Evolutionary conservation across 1,140 invertebrate genomes (phyloP).

Genomic region (Sitobion miscanthi): DNA sequence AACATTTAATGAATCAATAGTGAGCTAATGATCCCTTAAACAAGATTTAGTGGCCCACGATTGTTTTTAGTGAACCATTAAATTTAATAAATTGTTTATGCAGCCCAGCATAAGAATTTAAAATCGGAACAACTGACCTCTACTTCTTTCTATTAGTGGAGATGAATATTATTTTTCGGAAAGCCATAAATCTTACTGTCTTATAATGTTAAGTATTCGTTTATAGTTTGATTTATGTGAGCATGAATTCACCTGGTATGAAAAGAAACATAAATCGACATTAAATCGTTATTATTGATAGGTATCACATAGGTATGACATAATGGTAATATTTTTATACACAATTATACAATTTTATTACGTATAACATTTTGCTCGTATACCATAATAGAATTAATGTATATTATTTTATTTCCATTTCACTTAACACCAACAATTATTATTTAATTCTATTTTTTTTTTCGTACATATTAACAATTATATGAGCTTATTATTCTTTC

Average conservation of each 20-base stretch:
- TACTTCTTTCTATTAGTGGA: neutral
- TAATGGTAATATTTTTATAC: neutral
- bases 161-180: neutral
- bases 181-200: neutral
- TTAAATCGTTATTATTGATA: neutral
- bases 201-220: neutral
- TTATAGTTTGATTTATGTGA: neutral
- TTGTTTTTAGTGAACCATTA: too few relatives aligned
- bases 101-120: neutral
- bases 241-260: neutral
- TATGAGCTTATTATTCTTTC: neutral
- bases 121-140: neutral
- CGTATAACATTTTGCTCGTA: neutral
- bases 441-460: neutral
- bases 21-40: too few relatives aligned
- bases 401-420: neutral
- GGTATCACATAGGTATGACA: neutral
- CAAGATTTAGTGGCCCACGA: too few relatives aligned
- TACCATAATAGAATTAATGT: neutral
- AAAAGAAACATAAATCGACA: neutral
- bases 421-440: neutral
- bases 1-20: too few relatives aligned
- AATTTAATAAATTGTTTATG: too few relatives aligned
- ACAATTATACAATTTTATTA: neutral
- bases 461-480: neutral